A percentile compares a stretch with the other conserved stretches of the same genome.
Evolutionary conservation across 1,140 invertebrate genomes (phyloP).

Genomic region (Helicorthomorpha holstii): DNA sequence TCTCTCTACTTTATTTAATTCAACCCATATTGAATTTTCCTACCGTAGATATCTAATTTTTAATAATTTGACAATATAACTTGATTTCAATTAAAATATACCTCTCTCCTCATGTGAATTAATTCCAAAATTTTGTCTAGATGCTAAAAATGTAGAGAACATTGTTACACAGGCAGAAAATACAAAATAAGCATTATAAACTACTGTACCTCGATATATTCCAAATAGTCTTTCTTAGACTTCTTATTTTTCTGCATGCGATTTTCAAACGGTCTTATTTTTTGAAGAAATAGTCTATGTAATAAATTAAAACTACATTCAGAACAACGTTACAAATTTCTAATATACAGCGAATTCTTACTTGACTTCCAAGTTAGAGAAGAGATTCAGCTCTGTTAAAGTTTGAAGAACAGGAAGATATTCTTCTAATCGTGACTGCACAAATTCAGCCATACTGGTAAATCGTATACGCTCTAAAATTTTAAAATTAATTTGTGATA

Average conservation of each 20-base stretch:
- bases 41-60: slow-evolving; percentile 4
- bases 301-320: slow-evolving; percentile 12
- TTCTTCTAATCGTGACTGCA: slow-evolving; percentile 48
- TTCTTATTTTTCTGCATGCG: slow-evolving; percentile 45
- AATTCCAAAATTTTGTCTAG: slow-evolving; percentile 43
- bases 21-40: slow-evolving; percentile 34
- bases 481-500: too few species aligned
- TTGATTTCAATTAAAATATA: not conserved
- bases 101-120: slow-evolving; percentile 19
- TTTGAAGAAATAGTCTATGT: slow-evolving; percentile 46
- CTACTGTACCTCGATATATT: too few species aligned
- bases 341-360: slow-evolving; percentile 15
- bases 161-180: too few species aligned
- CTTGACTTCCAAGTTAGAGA: slow-evolving; percentile 46
- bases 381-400: slow-evolving; percentile 46
- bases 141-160: slow-evolving; percentile 46
- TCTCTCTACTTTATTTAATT: slow-evolving; percentile 42
- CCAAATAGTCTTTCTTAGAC: slow-evolving; percentile 47
- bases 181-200: too few species aligned
- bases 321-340: not conserved
- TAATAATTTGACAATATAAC: not conserved
- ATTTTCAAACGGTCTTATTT: slow-evolving; percentile 48
- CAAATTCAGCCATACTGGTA: slow-evolving; percentile 66
- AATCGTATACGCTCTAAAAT: too few species aligned
- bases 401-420: slow-evolving; percentile 52